phyloP scores from a whole-genome alignment of 2,797 vertebrate species.

The Gobio occitaniae region DNA sequence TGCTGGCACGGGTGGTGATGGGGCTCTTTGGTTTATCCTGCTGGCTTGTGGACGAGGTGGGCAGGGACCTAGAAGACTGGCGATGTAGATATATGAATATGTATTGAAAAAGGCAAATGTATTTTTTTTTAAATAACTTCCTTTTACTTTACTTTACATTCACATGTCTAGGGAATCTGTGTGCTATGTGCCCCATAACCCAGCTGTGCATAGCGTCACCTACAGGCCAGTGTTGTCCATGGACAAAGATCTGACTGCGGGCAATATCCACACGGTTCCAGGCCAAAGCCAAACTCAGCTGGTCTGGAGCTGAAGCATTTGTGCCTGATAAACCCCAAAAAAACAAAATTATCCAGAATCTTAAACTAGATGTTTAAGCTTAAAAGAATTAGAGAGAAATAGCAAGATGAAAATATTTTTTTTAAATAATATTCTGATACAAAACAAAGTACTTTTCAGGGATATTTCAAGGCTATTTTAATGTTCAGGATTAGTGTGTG shows the following conservation, averaged over 20 bases:
- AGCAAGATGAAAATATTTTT: background rate
- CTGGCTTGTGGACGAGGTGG: slow-evolving; percentile 78
- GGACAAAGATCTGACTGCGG: slow-evolving; percentile 96
- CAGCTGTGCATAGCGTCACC: slow-evolving; percentile 58
- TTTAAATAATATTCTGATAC: background rate
- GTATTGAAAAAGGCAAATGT: background rate
- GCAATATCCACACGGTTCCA: slow-evolving; percentile 99
- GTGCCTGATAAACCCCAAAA: slow-evolving; percentile 80
- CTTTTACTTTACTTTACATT: background rate
- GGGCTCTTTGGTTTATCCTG: slow-evolving; percentile 88
- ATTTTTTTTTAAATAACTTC: background rate
- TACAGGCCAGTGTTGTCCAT: slow-evolving; percentile 95
- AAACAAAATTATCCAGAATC: background rate
- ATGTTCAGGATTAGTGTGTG: slow-evolving; percentile 20
- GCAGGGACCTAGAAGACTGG: slow-evolving; percentile 48
- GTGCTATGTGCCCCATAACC: background rate
- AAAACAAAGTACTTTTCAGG: background rate
- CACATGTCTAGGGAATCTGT: background rate
- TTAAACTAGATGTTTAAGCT: background rate
- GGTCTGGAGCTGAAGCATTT: slow-evolving; percentile 93
- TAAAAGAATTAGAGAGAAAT: background rate
- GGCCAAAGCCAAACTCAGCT: slow-evolving; percentile 94
- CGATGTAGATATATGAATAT: background rate
- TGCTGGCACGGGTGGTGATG: slow-evolving; percentile 75
- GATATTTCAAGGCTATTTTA: background rate